These are phyloP conservation scores for Gila orcuttii DNA, from an alignment of 2,113 vertebrate genomes.

Conservation along the genomic window DNA sequence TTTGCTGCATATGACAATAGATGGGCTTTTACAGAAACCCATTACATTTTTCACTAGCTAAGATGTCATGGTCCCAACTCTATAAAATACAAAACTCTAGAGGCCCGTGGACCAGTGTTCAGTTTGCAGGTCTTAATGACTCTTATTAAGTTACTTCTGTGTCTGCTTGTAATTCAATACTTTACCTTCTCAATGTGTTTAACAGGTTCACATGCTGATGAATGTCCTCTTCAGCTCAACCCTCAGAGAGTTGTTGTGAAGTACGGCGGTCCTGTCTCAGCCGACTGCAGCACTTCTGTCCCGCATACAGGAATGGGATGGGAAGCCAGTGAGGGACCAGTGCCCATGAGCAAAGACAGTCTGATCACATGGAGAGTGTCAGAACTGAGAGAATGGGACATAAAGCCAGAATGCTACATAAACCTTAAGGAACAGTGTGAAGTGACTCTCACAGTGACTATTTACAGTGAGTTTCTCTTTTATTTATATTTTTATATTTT, in stretches of 20 bases:
- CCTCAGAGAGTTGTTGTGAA: conserved; percentile 47
- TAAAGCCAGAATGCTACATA: conserved; percentile 53
- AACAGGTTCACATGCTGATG: conserved; percentile 53
- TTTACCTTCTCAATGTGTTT: background rate
- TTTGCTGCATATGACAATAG: background rate
- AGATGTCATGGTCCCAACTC: background rate
- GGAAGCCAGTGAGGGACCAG: background rate
- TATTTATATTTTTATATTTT: too few species aligned
- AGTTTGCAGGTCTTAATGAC: background rate
- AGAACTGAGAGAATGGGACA: conserved; percentile 59
- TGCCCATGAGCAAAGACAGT: accelerated
- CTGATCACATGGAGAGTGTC: conserved; percentile 38
- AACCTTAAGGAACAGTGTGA: accelerated
- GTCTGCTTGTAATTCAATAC: background rate
- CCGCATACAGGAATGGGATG: conserved; percentile 22
- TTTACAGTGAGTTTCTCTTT: background rate
- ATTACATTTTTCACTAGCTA: too few species aligned
- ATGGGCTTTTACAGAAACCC: background rate
- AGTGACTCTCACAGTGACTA: conserved; percentile 33
- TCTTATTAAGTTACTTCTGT: too few species aligned
- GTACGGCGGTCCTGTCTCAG: background rate
- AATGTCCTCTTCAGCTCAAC: conserved; percentile 57
- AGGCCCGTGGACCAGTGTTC: background rate
- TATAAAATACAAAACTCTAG: background rate
- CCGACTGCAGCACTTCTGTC: background rate